Percentiles rank a stretch among this genome's conserved stretches.
Evolutionary conservation across 2,113 vertebrate genomes (phyloP).

Genomic region (Carollia perspicillata): DNA sequence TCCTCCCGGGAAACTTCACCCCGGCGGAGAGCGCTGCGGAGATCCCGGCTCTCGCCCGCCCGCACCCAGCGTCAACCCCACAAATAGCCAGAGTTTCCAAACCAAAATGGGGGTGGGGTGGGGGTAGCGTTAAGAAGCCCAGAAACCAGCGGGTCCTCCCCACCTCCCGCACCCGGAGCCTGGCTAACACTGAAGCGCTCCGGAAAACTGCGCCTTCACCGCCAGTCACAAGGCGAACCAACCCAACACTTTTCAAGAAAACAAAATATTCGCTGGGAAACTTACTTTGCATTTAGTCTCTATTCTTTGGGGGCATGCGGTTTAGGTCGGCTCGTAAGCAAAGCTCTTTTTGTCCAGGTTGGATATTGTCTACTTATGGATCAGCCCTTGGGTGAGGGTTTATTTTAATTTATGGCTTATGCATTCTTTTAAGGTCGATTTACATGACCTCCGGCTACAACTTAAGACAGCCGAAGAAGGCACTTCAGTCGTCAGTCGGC

Average conservation of each 20-base stretch:
- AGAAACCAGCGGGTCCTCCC: slow-evolving; percentile 50
- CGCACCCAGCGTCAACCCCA: slow-evolving; percentile 33
- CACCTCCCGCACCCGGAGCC: slow-evolving; percentile 71
- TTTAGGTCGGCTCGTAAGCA: slow-evolving; percentile 82
- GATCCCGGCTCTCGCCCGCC: slow-evolving; percentile 14
- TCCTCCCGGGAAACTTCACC: slow-evolving; percentile 44
- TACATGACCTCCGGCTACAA: slow-evolving; percentile 93
- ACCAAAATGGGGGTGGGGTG: slow-evolving; percentile 46
- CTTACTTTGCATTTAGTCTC: slow-evolving; percentile 87
- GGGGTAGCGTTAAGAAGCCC: slow-evolving; percentile 53
- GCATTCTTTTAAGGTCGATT: slow-evolving; percentile 97
- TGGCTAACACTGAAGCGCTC: slow-evolving; percentile 66
- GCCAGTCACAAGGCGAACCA: slow-evolving; percentile 68
- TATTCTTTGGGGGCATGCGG: slow-evolving; percentile 77
- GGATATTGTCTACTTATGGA: slow-evolving; percentile 92
- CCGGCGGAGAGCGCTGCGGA: not conserved
- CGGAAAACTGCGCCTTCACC: slow-evolving; percentile 61
- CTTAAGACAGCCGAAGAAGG: slow-evolving; percentile 86
- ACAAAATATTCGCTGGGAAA: slow-evolving; percentile 81
- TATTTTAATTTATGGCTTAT: slow-evolving; percentile 96
- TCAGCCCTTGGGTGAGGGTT: slow-evolving; percentile 88
- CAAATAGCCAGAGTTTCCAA: slow-evolving; percentile 64
- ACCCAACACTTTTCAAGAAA: slow-evolving; percentile 76
- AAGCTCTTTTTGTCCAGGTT: slow-evolving; percentile 89
- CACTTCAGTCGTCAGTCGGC: slow-evolving; percentile 80